A percentile compares a stretch with the other conserved stretches of the same genome.
These are phyloP conservation scores for Prunella himalayana DNA, from an alignment of 2,113 vertebrate species.

Conservation along the genomic window DNA sequence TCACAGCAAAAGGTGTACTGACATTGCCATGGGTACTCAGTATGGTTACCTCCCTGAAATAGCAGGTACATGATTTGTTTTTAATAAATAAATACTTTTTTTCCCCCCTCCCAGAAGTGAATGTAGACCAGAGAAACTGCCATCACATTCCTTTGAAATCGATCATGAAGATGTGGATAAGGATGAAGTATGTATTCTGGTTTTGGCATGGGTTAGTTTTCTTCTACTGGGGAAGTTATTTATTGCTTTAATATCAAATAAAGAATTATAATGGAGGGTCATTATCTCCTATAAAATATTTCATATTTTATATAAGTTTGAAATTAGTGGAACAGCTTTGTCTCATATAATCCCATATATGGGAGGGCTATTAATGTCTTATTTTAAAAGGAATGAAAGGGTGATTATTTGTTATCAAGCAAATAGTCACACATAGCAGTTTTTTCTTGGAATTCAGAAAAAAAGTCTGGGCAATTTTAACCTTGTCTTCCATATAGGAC, in stretches of 20 bases:
- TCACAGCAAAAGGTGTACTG: not conserved
- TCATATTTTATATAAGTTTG: not conserved
- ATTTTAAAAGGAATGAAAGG: not conserved
- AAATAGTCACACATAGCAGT: not conserved
- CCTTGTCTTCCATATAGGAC: slow-evolving; percentile 76
- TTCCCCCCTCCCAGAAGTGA: slow-evolving; percentile 73
- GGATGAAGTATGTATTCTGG: slow-evolving; percentile 85
- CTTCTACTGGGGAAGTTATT: not conserved
- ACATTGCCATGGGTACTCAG: accelerated
- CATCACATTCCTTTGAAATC: slow-evolving; percentile 94
- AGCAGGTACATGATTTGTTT: not conserved
- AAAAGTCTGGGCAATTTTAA: not conserved
- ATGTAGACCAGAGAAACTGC: slow-evolving; percentile 89
- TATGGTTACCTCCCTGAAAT: not conserved
- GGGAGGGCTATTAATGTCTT: not conserved
- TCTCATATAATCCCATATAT: not conserved
- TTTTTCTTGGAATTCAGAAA: not conserved
- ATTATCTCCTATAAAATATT: not conserved
- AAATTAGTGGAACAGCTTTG: not conserved
- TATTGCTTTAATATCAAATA: not conserved
- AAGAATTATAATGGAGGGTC: not conserved
- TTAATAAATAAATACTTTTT: not conserved
- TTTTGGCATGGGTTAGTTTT: not conserved
- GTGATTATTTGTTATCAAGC: not conserved
- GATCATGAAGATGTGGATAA: slow-evolving; percentile 97